Base-by-base conservation (phyloP, 2,113 vertebrate species). In the Pristiophorus japonicus region DNA sequence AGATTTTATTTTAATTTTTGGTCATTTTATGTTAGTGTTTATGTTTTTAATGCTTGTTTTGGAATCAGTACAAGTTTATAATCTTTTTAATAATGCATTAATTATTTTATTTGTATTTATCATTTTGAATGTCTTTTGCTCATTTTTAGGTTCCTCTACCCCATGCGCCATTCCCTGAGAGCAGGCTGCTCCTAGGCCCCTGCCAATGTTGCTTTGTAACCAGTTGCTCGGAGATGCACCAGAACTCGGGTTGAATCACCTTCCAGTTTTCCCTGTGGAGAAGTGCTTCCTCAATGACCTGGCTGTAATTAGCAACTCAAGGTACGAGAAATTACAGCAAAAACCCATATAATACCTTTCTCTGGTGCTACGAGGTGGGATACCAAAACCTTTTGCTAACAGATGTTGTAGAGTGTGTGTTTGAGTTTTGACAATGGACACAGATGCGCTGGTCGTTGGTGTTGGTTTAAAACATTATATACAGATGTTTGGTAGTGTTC, bases 291-390 rank as follows among this genome's bases (percentile, higher is more conserved):
- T 62, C 51, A n/a, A 59, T n/a, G 30, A 91, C 10, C 87, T 91
- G 85, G 30, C 30, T 91, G 47, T 91, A 91, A 91, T 91, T 91
- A 91, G 87, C 30, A 91, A 34, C 14, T 47, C 85, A 51, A 88
- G 85, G 85, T 88, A 88, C 10, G 85, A 55, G 45, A 30, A 87
- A 30, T 30, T 6, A 24, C 2, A 30, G 47, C 11, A 55, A 5
- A 88, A 5, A 6, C 16, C 38, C 78, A 81, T 38, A 20, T 81
- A 42, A 30, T 27, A 88, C 2, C 47, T 88, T 55, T 55, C 27
- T 10, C 3, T 51, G 85, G 18, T 51, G 45, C 22, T 24, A 7
- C 8, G 7, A 12, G 11, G 20, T 88, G 85, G 47, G 24, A 51
- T 55, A 27, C 24, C 24, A 87, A 55, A 88, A 55, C 84, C 22